Evolutionary conservation across 2,113 vertebrate genomes (phyloP), one percentile per base, ranked within the genome.

Genomic region (Halichoerus grypus): DNA sequence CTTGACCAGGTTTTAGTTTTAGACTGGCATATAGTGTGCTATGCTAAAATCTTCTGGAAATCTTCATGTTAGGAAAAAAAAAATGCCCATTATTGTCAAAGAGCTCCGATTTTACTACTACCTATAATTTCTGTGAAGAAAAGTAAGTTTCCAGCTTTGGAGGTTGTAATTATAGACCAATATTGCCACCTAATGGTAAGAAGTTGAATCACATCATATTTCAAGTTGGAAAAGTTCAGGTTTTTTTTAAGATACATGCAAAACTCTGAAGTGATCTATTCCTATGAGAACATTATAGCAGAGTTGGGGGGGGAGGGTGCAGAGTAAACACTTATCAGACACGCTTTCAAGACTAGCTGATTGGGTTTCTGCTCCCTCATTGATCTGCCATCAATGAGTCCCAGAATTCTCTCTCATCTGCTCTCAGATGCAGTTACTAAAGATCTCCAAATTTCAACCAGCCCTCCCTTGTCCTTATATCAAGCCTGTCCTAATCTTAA

Each of bases 121-220:
- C 71, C 51, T 94, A 4, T 55, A 79, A 80, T 96, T 93, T 95
- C 65, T 85, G 61, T 55, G 33, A 22, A 69, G 15, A 72, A 86
- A 96, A 94, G 71, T 19, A 82, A 82, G 24, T 33, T 18, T 57
- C 31, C 21, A 15, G 33, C 13, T 24, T 91, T 71, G 19, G 71
- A 69, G n/a, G 2, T 91, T 51, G 33, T 95, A 59, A 86, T 59
- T 57, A 33, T 76, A 81, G 42, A 49, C 16, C 42, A 81, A 91
- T 39, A 95, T 59, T 72, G 93, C 97, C 97, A 94, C 91, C 96
- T 97, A 85, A 9, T 93, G 96, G 85, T 92, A 61, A 57, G 16
- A 94, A 77, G 28, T 12, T 77, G 91, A 96, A 92, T 95, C 21
- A 59, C 87, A 87, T 33, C 80, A 24, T 36, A 94, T 57, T 84